Conservation (phyloP, 2,888 invertebrate genomes). For the Hoplodrina ambigua region DNA sequence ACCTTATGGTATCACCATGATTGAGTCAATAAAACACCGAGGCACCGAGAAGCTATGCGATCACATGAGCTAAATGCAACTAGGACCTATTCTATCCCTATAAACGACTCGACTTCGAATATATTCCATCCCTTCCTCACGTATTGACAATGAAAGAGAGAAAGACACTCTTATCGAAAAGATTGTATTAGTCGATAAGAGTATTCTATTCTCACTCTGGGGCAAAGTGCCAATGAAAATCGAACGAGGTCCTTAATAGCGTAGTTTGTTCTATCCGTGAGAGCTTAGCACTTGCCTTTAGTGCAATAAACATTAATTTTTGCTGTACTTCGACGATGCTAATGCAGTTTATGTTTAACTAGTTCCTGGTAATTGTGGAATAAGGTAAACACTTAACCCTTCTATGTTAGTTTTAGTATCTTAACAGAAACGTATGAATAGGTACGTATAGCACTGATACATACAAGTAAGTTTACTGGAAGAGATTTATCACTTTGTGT, state of each 20-base stretch:
- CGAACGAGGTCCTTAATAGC: constrained; percentile 67
- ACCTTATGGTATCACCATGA: constrained; percentile 71
- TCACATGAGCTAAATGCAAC: constrained; percentile 61
- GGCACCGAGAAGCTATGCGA: constrained; percentile 64
- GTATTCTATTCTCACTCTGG: constrained; percentile 49
- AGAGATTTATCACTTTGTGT: constrained; percentile 46
- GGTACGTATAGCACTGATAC: constrained; percentile 21
- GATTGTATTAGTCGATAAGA: constrained; percentile 49
- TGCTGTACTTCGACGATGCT: constrained; percentile 60
- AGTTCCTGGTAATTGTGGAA: constrained; percentile 31
- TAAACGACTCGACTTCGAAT: constrained; percentile 23
- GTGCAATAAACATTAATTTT: constrained; percentile 73
- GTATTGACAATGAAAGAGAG: constrained; percentile 44
- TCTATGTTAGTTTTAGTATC: constrained; percentile 25
- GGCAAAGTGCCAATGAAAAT: constrained; percentile 70
- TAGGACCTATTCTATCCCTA: constrained; percentile 39
- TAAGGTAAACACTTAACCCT: constrained; percentile 22
- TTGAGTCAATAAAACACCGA: constrained; percentile 77
- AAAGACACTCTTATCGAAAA: constrained; percentile 42
- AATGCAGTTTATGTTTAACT: constrained; percentile 59
- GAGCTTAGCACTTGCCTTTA: constrained; percentile 73
- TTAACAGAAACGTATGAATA: constrained; percentile 7
- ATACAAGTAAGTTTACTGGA: constrained; percentile 28
- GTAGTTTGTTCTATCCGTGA: constrained; percentile 70
- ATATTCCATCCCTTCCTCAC: constrained; percentile 38